Evolutionary conservation across 2,888 invertebrate genomes (phyloP), one percentile per base, ranked within the genome.

Genomic region (Eurytoma adleriae): DNA sequence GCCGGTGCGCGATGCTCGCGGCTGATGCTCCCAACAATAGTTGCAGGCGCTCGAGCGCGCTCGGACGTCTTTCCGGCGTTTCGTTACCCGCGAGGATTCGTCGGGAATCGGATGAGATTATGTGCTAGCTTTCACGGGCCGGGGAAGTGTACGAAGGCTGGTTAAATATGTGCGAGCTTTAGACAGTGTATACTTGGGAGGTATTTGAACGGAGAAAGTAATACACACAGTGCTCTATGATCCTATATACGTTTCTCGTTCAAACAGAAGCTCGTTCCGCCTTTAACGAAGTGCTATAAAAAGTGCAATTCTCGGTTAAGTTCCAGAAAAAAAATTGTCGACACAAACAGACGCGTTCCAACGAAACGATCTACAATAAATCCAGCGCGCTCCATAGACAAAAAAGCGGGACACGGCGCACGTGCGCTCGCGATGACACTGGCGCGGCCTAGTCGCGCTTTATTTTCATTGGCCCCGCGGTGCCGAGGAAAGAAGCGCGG

Each of bases 381-480:
- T 27, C 48, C 50, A 20, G 50, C 20, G 7, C 56, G 30, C 16
- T 40, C 40, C 10, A 66, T 57, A 57, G 61, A 7, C n/a, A 67
- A 16, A 48, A 54, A n/a, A 66, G 18, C 30, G 30, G 10, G n/a
- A 12, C n/a, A 40, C 7, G 30, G 0, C n/a, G 56, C 13, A 10
- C 69, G 56, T 20, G n/a, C 30, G 50, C 16, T 27, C 24, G 27
- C 27, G 24, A n/a, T 20, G 18, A 40, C 40, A 40, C 10, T 40
- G 40, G 40, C 40, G 40, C 40, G 10, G 40, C 10, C 40, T 40
- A 40, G 40, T 40, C 40, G 4, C 48, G 56, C 70, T 73, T 68
- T 79, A 73, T 79, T 79, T 74, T 70, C 54, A 70, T 70, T 75
- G 70, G 74, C 73, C n/a, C 50, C 24, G n/a, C 27, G 67, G 1